A percentile compares a stretch with the other conserved stretches of the same genome.
Evolutionary conservation across 2,888 invertebrate genomes (phyloP).

Genomic region (Andrena bucephala): DNA sequence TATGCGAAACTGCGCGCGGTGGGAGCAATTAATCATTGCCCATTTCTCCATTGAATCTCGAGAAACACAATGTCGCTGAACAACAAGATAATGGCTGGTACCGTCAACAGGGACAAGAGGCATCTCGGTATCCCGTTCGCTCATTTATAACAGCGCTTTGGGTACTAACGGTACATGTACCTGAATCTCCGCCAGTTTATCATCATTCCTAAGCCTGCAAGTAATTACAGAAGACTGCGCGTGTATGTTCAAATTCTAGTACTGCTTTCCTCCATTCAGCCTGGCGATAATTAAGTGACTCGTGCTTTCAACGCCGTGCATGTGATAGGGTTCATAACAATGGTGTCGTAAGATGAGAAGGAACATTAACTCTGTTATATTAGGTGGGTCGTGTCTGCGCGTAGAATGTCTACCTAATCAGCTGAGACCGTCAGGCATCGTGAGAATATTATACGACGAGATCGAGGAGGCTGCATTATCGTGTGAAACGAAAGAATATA

Average conservation of each 20-base stretch:
- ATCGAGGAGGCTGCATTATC: conserved; percentile 16
- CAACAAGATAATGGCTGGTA: conserved; percentile 6
- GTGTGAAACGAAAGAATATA: conserved; percentile 65
- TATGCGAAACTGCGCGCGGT: background rate
- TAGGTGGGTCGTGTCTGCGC: conserved; percentile 64
- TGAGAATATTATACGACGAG: conserved; percentile 66
- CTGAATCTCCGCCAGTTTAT: conserved; percentile 53
- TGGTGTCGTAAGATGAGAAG: conserved; percentile 47
- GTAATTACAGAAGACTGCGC: conserved; percentile 48
- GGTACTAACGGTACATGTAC: conserved; percentile 26
- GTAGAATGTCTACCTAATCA: conserved; percentile 48
- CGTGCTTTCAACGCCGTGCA: conserved; percentile 36
- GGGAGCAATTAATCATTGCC: conserved; percentile 21
- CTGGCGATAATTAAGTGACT: conserved; percentile 63
- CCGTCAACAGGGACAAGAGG: conserved; percentile 29
- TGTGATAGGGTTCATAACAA: conserved; percentile 51
- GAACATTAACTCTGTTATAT: conserved; percentile 63
- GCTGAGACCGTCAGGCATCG: conserved; percentile 59
- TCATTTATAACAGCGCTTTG: conserved; percentile 45
- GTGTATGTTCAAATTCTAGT: conserved; percentile 46
- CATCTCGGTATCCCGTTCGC: conserved; percentile 44
- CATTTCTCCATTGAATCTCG: background rate
- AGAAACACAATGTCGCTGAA: conserved; percentile 18
- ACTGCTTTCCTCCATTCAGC: conserved; percentile 35
- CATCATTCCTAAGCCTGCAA: conserved; percentile 58